Percentiles rank a stretch among this genome's conserved stretches.
phyloP scores from a whole-genome alignment of 2,113 vertebrate genomes.

The Semnopithecus entellus region DNA sequence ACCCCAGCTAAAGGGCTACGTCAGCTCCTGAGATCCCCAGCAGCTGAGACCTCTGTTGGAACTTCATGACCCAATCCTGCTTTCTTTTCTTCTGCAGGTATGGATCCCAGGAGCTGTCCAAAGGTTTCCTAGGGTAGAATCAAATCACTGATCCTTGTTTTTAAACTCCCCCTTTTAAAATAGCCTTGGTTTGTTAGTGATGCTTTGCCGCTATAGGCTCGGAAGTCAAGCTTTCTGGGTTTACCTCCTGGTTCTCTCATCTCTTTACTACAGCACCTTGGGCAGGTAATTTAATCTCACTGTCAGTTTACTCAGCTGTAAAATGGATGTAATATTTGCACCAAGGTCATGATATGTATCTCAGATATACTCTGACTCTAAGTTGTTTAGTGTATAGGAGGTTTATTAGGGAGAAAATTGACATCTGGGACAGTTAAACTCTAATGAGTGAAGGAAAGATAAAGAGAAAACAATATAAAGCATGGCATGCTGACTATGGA shows the following conservation, averaged over 20 bases:
- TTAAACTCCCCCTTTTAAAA: neutral
- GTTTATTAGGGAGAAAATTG: neutral
- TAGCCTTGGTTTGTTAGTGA: neutral
- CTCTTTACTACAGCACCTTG: neutral
- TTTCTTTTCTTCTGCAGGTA: neutral
- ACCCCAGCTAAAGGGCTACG: neutral
- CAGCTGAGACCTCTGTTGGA: neutral
- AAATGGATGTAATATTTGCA: neutral
- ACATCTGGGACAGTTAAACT: neutral
- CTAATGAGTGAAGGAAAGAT: neutral
- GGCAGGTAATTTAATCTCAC: neutral
- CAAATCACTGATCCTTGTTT: conserved; percentile 1
- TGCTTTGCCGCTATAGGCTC: neutral
- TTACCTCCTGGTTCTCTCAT: neutral
- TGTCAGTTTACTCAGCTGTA: neutral
- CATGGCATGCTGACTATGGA: neutral
- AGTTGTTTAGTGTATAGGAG: neutral
- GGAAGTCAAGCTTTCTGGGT: neutral
- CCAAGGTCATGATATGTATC: neutral
- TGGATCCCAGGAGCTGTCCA: neutral
- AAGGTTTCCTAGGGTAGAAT: neutral
- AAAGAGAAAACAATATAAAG: neutral
- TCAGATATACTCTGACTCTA: neutral
- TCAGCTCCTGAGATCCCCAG: neutral
- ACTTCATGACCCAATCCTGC: neutral